phyloP scores from a whole-genome alignment of 2,888 invertebrate species.

The Cataglyphis cursor region DNA sequence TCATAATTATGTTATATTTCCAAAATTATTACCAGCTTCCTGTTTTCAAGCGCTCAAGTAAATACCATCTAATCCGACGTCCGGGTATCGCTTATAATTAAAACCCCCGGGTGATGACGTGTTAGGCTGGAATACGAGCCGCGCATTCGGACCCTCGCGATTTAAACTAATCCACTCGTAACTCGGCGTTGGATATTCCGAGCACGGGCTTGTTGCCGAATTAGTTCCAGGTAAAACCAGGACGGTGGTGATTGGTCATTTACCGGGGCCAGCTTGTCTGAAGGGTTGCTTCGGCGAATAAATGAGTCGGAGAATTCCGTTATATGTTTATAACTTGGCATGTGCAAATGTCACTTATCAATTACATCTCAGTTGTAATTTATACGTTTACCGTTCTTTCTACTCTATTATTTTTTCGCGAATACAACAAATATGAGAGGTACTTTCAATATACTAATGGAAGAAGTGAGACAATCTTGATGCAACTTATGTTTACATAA shows the following conservation, averaged over 20 bases:
- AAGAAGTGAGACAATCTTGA: slow-evolving; percentile 68
- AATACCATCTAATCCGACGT: slow-evolving; percentile 50
- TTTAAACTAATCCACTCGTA: slow-evolving; percentile 57
- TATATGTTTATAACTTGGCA: slow-evolving; percentile 18
- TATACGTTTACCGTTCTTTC: slow-evolving; percentile 56
- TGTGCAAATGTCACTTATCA: slow-evolving; percentile 65
- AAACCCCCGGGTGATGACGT: slow-evolving; percentile 50
- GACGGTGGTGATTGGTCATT: slow-evolving; percentile 63
- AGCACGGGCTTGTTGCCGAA: slow-evolving; percentile 58
- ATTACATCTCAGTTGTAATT: slow-evolving; percentile 47
- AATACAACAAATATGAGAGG: slow-evolving; percentile 61
- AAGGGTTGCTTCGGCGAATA: slow-evolving; percentile 48
- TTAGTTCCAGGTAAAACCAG: slow-evolving; percentile 70
- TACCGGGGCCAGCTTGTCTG: slow-evolving; percentile 42
- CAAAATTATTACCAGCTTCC: slow-evolving; percentile 31
- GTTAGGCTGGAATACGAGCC: slow-evolving; percentile 59
- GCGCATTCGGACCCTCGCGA: slow-evolving; percentile 55
- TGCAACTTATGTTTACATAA: slow-evolving; percentile 79
- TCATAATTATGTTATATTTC: slow-evolving; percentile 27
- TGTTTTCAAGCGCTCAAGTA: slow-evolving; percentile 44
- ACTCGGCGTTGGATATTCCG: slow-evolving; percentile 69
- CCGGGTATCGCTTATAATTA: slow-evolving; percentile 57
- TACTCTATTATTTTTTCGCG: slow-evolving; percentile 15
- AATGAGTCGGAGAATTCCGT: slow-evolving; percentile 42
- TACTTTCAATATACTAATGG: slow-evolving; percentile 53